A percentile compares a stretch with the other conserved stretches of the same genome.
Evolutionary conservation across 2,888 invertebrate genomes (phyloP).

Genomic region (Ganaspis brasiliensis): DNA sequence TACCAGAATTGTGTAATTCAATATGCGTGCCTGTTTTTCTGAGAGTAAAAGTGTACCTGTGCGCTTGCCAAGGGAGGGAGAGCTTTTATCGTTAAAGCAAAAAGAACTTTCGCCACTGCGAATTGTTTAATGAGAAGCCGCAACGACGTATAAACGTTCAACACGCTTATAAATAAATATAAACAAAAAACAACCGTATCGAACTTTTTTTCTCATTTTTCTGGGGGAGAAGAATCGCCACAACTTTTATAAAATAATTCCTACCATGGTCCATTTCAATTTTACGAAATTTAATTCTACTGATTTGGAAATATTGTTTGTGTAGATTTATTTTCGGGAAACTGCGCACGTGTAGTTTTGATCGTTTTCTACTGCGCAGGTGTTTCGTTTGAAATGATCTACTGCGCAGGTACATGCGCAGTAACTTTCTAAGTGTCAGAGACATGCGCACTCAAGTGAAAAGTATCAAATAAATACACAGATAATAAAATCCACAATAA

Average conservation of each 20-base stretch:
- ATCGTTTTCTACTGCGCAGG: background rate
- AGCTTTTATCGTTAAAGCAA: constrained; percentile 37
- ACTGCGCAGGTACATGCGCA: background rate
- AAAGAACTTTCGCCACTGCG: background rate
- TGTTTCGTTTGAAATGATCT: background rate
- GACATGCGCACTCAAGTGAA: too few relatives aligned
- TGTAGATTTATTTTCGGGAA: too few relatives aligned
- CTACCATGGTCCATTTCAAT: background rate
- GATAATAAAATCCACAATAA: background rate
- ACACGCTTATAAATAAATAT: constrained; percentile 48
- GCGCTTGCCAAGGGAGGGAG: constrained; percentile 2
- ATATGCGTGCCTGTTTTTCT: constrained; percentile 23
- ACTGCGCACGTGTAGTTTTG: too few relatives aligned
- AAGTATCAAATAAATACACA: background rate
- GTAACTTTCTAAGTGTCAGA: background rate
- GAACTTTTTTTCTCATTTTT: constrained; percentile 23
- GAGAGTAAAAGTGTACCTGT: constrained; percentile 29
- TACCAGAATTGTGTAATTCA: constrained; percentile 47
- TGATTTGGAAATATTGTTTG: too few relatives aligned
- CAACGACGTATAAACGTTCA: constrained; percentile 38
- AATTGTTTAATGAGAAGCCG: constrained; percentile 14
- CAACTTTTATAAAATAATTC: constrained; percentile 36
- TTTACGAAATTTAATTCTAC: background rate
- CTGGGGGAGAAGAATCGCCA: constrained; percentile 40
- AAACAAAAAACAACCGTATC: constrained; percentile 45